Evolutionary conservation across 2,797 vertebrate species (phyloP), one percentile per base, ranked within the genome.

Genomic region (Serranus cabrilla): DNA sequence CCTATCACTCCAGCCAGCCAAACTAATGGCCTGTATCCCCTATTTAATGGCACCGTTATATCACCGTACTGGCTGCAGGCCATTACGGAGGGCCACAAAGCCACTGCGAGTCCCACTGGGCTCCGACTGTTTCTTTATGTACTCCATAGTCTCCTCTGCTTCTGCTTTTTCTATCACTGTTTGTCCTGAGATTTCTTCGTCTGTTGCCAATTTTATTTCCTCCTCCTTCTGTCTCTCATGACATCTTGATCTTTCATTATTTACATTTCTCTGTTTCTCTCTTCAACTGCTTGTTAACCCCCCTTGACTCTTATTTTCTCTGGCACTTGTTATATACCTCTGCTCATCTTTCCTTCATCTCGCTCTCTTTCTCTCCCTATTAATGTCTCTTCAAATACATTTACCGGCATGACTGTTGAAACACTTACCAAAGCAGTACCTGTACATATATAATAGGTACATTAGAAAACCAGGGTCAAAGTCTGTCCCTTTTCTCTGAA

Each of bases 31-130:
- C 89, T 93, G 81, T 88, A 91, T 89, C 89, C 68, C 67, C 68
- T 89, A 73, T 90, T 93, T 95, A 94, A 94, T 94, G 87, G 83
- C 85, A 84, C 82, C 61, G 80, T 93, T 94, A 92, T 87, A 92
- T 93, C 89, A 89, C 71, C n/a, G 57, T 68, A 71, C 45, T 61
- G 85, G 81, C 90, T 84, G 67, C 50, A 74, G 85, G 81, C 87
- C 82, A 81, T 89, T 83, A 88, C 74, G 54, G 80, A 85, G 72
- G 84, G 85, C 84, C 81, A 87, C 85, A 76, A 84, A 85, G 84
- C 88, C 81, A 82, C 42, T 25, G 27, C 18, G 25, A 74, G 77
- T 79, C 80, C 87, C 76, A 73, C 65, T 65, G 71, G 81, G 39
- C 70, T 76, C 81, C 65, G 65, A 88, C 66, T 43, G 74, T 81